Conservation (phyloP, 2,797 vertebrate species). For the Pipistrellus kuhlii region DNA sequence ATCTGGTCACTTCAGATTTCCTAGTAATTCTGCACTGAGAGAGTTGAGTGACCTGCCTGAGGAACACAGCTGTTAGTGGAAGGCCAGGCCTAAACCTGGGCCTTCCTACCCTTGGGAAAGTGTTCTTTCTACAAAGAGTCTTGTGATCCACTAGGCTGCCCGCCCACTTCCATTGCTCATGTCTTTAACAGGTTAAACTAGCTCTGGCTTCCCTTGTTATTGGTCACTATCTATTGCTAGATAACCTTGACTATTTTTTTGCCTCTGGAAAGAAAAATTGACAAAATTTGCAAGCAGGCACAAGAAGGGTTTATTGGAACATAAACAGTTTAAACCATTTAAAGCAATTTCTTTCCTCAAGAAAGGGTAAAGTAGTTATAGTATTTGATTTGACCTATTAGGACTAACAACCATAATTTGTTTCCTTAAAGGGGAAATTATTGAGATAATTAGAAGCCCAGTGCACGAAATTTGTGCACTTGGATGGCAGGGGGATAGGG, state of each 20-base stretch:
- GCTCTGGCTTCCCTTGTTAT: background rate
- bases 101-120: background rate
- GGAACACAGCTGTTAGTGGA: background rate
- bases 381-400: background rate
- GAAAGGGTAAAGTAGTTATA: background rate
- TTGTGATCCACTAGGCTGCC: background rate
- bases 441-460: background rate
- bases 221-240: background rate
- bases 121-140: background rate
- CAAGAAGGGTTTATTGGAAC: background rate
- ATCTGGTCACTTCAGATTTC: background rate
- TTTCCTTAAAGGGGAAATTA: background rate
- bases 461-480: no score
- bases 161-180: background rate
- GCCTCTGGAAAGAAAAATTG: background rate
- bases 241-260: background rate
- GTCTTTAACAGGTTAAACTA: background rate
- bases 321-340: background rate
- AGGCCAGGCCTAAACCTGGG: background rate
- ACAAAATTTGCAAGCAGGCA: background rate
- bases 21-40: background rate
- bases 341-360: background rate
- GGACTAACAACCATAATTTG: background rate
- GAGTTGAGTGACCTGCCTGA: background rate
- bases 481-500: rapidly evolving